Conservation (phyloP, 2,888 invertebrate genomes). For the Platynereis dumerilii region DNA sequence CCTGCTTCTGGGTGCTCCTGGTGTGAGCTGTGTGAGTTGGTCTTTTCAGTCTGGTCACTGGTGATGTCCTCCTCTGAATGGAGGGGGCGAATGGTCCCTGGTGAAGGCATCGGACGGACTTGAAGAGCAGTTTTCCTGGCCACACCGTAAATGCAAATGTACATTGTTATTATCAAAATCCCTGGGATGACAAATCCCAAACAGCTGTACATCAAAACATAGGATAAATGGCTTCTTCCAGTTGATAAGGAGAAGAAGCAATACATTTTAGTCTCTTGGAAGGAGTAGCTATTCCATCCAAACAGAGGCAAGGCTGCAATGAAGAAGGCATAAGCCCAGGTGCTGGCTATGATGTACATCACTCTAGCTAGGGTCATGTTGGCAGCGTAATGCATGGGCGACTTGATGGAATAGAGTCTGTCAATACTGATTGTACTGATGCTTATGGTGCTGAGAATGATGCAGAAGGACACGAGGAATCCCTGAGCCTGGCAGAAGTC, state of each 20-base stretch:
- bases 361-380: not conserved
- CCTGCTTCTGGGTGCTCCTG: not conserved
- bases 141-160: constrained; percentile 10
- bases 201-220: not conserved
- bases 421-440: constrained; percentile 12
- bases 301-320: not conserved
- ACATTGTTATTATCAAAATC: constrained; percentile 6
- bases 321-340: not conserved
- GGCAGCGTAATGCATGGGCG: constrained; percentile 8
- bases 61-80: not conserved
- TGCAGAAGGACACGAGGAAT: constrained; percentile 7
- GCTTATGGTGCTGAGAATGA: not conserved
- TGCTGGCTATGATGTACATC: not conserved
- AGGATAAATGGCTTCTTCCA: not conserved
- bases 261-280: not conserved
- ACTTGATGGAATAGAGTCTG: constrained; percentile 8
- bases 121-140: not conserved
- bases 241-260: not conserved
- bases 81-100: not conserved
- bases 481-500: not conserved
- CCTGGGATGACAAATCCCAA: constrained; percentile 9
- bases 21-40: too few relatives aligned
- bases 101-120: constrained; percentile 6
- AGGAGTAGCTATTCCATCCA: constrained; percentile 4
- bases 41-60: not conserved